Evolutionary conservation across 2,888 invertebrate species (phyloP).

Genomic region (Sipunculus nudus): DNA sequence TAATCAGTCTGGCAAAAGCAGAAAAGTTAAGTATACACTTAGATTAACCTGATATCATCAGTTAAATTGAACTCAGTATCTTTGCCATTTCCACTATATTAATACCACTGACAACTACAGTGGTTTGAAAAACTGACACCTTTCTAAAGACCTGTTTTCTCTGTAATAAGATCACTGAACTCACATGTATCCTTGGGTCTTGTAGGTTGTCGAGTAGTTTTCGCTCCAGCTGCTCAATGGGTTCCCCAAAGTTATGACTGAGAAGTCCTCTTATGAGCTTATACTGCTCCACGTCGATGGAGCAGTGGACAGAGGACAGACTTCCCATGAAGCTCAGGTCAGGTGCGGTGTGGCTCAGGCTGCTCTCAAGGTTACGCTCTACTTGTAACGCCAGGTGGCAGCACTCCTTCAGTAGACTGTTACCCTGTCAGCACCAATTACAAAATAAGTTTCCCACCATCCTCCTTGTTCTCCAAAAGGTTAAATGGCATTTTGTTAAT

Average conservation of each 20-base stretch:
- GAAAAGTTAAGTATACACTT: no score
- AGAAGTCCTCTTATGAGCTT: conserved; percentile 86
- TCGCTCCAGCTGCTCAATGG: conserved; percentile 71
- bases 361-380: conserved; percentile 81
- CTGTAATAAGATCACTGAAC: no score
- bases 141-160: no score
- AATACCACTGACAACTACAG: no score
- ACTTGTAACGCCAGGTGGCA: conserved; percentile 81
- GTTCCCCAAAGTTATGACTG: conserved; percentile 88
- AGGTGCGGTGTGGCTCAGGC: conserved; percentile 71
- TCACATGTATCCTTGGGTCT: conserved; percentile 68
- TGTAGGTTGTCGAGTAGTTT: conserved; percentile 59
- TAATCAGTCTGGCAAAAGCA: no score
- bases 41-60: no score
- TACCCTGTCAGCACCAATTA: conserved; percentile 45
- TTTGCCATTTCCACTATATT: no score
- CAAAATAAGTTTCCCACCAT: no score
- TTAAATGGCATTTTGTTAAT: no score
- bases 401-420: conserved; percentile 73
- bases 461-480: no score
- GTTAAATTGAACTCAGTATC: no score
- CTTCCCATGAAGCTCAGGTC: conserved; percentile 87
- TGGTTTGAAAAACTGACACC: no score
- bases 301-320: conserved; percentile 83
- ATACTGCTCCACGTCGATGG: conserved; percentile 85